Base-by-base conservation (phyloP, 1,140 invertebrate genomes). In the Aphaenogaster floridana region DNA sequence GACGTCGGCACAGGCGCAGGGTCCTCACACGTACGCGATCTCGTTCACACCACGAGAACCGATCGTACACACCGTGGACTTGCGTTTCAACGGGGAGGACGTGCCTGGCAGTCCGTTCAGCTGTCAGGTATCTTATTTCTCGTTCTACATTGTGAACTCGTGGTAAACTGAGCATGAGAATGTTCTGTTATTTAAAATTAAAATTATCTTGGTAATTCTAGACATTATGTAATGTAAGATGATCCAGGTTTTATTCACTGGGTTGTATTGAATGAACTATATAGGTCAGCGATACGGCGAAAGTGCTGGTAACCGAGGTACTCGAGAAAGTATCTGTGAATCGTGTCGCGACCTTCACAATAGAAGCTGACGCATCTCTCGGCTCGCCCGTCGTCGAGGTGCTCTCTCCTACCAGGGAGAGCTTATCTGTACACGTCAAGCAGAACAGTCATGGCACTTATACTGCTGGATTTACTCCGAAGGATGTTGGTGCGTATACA, bases 11-110 rank as follows among this genome's bases (percentile, higher is more conserved):
- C 98, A 99, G 94, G 98, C 98, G 17, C 98, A 99, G 93, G 98
- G 98, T 61, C 97, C 98, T 42, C 99, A 99, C 93, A 98, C 98
- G 0, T 99, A 99, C 94, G 99, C 99, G 59, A 99, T 99, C 88
- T 98, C 98, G 9, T 99, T 99, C 94, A 99, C 98, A 15, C 99
- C 99, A 0, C 96, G 98, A 66, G 98, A 99, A 94, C 97, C 98
- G 2, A 97, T 98, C 63, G 96, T 97, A 54, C 99, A 99, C 94
- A 98, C 98, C 0, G 98, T 99, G 5, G 98, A 99, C 93, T 96
- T 99, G 45, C 97, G 98, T 79, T 99, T 99, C 95, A 99, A 99
- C 93, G 98, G 98, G 13, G 98, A 99, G 94, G 97, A 99, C 95
- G 99, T 99, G 8, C 99, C 98, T 74, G 98, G 98, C 87, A 97